Evolutionary conservation across 2,888 invertebrate genomes (phyloP), one percentile per base, ranked within the genome.

Genomic region (Tenthredo distinguenda): DNA sequence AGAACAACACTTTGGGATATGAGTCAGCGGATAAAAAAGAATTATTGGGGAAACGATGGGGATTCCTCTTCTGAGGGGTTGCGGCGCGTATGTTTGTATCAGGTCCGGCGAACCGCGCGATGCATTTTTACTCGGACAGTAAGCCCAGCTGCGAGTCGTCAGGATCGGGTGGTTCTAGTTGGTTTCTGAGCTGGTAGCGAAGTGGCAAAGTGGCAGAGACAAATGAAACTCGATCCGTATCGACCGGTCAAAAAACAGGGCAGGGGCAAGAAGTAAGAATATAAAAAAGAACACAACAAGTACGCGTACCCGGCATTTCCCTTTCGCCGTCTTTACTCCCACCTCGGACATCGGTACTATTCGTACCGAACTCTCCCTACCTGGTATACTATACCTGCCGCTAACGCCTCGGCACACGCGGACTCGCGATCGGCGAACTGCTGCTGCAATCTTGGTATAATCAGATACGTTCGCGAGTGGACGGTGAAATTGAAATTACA

Each of bases 171-270:
- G 68, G 65, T 21, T 43, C 47, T 65, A 40, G 68, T 31, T 68
- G 43, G 83, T 86, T 86, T 86, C 85, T 88, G 88, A 86, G 85
- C 84, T 81, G 83, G 86, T 87, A 84, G 88, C 82, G 88, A 88
- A 88, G 88, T 89, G 89, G 86, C 87, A 86, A 91, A 92, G 91
- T 90, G 91, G 91, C 90, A 90, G 91, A 90, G 91, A 91, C 91
- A 92, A 92, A 92, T 92, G 92, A 91, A 90, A 91, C 91, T 89
- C 90, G 91, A 91, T 91, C 81, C 90, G 91, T 90, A 91, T 89
- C 88, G 89, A 88, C 89, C 90, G 91, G 91, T 93, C 91, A 92
- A 90, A 91, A 92, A 92, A 90, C 90, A 88, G 88, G 88, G 87
- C 89, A 89, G 88, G 87, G 89, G 89, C 89, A 88, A 88, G 90